A percentile compares a stretch with the other conserved stretches of the same genome.
Evolutionary conservation across 2,797 vertebrate species (phyloP).

Genomic region (Ctenopoma kingsleyae): DNA sequence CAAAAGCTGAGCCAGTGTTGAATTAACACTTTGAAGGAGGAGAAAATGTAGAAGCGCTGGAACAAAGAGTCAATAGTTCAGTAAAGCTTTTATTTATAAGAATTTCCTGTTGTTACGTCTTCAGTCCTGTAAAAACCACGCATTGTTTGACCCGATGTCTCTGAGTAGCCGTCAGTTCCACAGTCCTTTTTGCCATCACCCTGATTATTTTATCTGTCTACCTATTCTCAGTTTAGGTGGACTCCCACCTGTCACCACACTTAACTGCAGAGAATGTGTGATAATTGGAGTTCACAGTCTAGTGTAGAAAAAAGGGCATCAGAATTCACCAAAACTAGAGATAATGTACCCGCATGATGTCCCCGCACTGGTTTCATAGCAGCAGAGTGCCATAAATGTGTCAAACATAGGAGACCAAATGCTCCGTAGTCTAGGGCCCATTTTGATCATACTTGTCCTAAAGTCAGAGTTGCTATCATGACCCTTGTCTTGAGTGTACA

Average conservation of each 20-base stretch:
- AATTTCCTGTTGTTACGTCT: constrained; percentile 6
- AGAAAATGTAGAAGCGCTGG: background rate
- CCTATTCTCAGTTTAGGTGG: constrained; percentile 1
- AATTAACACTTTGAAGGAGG: constrained; percentile 11
- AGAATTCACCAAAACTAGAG: background rate
- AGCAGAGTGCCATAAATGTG: background rate
- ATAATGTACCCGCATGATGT: background rate
- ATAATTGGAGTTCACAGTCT: background rate
- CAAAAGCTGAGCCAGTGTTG: background rate
- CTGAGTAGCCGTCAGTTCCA: constrained; percentile 9
- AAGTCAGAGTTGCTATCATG: background rate
- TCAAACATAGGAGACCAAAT: background rate
- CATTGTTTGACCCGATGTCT: background rate
- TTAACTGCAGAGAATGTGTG: background rate
- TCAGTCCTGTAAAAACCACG: constrained; percentile 8
- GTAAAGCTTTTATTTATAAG: constrained; percentile 15
- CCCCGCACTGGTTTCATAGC: background rate
- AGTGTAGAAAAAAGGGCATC: background rate
- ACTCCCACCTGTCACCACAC: background rate
- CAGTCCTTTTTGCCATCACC: constrained; percentile 12
- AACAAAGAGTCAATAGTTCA: background rate
- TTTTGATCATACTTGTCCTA: background rate
- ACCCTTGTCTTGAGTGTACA: background rate
- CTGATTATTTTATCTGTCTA: background rate
- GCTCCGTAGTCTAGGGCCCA: background rate